phyloP scores from a whole-genome alignment of 2,888 invertebrate species.

The Trichogramma dendrolimi region DNA sequence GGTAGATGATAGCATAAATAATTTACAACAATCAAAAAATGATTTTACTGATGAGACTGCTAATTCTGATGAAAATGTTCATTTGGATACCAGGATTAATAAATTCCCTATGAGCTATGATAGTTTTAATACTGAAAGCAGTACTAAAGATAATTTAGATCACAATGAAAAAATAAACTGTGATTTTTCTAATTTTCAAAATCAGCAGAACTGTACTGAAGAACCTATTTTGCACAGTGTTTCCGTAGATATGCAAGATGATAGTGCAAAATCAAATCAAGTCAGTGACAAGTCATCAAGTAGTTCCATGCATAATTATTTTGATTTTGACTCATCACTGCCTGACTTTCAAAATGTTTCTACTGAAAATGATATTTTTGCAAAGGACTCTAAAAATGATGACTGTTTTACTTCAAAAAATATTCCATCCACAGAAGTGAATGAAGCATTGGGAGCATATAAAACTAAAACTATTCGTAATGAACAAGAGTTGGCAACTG shows the following conservation, averaged over 20 bases:
- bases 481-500: constrained; percentile 13
- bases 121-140: constrained; percentile 14
- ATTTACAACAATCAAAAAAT: constrained; percentile 25
- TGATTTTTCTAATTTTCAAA: constrained; percentile 54
- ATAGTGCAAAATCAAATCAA: constrained; percentile 21
- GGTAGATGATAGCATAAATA: constrained; percentile 11
- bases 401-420: constrained; percentile 10
- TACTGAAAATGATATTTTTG: constrained; percentile 15
- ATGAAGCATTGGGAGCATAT: constrained; percentile 7
- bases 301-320: constrained; percentile 10
- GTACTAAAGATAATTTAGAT: constrained; percentile 14
- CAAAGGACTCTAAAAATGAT: constrained; percentile 12
- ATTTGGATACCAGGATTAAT: not conserved
- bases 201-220: constrained; percentile 23
- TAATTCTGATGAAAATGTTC: constrained; percentile 13
- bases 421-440: not conserved
- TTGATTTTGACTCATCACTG: constrained; percentile 25
- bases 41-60: constrained; percentile 16
- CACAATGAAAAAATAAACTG: constrained; percentile 23
- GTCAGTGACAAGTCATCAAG: constrained; percentile 19
- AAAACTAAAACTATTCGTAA: constrained; percentile 9
- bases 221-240: constrained; percentile 21
- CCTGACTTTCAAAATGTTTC: constrained; percentile 19
- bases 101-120: constrained; percentile 3
- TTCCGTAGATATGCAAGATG: constrained; percentile 2